Base-by-base conservation (phyloP, 2,888 invertebrate species). In the Liopterus haemorrhoidalis region DNA sequence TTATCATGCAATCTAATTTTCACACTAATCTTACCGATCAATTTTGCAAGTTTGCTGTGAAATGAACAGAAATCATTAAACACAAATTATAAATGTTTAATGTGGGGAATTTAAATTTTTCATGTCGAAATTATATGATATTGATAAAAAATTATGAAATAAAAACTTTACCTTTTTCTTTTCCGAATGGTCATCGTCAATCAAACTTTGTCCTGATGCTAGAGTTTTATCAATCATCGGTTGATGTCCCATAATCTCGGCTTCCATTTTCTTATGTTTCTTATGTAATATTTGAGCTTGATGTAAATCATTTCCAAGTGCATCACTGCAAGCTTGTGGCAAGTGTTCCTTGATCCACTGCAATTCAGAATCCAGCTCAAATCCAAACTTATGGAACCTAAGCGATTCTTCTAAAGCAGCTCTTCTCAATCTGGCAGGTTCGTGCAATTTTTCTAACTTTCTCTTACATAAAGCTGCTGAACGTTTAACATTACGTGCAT, bases 341-440 rank as follows among this genome's bases (percentile, higher is more conserved):
- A 83, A 66, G 49, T 93, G 89, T 66, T 96, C 96, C 25, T 83
- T 81, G 52, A 97, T 87, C 97, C 97, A 99, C 62, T 90, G 92
- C 57, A 92, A 73, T 65, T 99, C 96, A 1, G 86, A 84, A 35
- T 91, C 87, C 33, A 95, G 77, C 61, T 95, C 94, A 58, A 95
- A 93, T 2, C 85, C 84, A 67, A 95, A 94, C 65, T 95, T 92
- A 69, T 96, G 93, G 62, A 86, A 82, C 46, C 82, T 78, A 8
- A 89, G 69, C 9, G 89, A 84, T 62, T 91, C 89, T 58, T 92
- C 88, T 16, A 99, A 71, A 19, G 84, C 84, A 39, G 77, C 81
- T 5, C 87, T 75, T 25, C 94, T 74, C 49, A 71, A 70, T 3
- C 73, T 72, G 0, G 87, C 82, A 1, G 90, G 88, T 33, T 78